Percentiles rank a stretch among this genome's conserved stretches.
phyloP scores from a whole-genome alignment of 2,888 invertebrate genomes.

The Apomyelois bistriatella region DNA sequence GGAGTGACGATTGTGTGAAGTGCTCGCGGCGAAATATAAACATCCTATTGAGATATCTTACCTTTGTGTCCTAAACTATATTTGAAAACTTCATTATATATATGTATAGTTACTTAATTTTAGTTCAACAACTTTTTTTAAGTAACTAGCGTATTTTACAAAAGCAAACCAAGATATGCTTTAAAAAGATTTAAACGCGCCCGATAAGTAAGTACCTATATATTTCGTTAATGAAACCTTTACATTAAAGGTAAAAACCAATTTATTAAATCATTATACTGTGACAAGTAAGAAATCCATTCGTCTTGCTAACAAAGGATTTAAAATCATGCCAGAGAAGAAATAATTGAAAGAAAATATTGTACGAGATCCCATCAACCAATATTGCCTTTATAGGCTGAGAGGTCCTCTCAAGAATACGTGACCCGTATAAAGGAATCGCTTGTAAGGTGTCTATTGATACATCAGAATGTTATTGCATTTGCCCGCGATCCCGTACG shows the following conservation, averaged over 20 bases:
- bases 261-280: neutral
- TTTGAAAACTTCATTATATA: neutral
- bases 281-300: constrained; percentile 13
- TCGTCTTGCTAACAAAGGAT: constrained; percentile 30
- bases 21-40: constrained; percentile 1
- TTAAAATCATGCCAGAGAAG: constrained; percentile 32
- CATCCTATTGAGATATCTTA: neutral
- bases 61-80: too few relatives aligned
- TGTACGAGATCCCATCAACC: constrained; percentile 55
- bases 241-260: constrained; percentile 4
- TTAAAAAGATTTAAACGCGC: constrained; percentile 37
- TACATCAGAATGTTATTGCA: constrained; percentile 51
- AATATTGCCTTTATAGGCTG: constrained; percentile 37
- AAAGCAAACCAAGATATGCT: neutral
- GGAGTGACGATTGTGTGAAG: neutral
- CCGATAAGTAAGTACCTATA: too few relatives aligned
- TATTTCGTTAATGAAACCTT: neutral
- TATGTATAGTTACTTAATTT: too few relatives aligned
- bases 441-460: constrained; percentile 52
- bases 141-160: neutral
- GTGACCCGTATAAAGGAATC: constrained; percentile 63
- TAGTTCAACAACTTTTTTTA: too few relatives aligned
- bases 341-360: constrained; percentile 65
- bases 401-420: constrained; percentile 69
- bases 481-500: constrained; percentile 55